Percentiles rank a stretch among this genome's conserved stretches.
Evolutionary conservation across 1,140 invertebrate species (phyloP).

Genomic region (Argopecten irradians): DNA sequence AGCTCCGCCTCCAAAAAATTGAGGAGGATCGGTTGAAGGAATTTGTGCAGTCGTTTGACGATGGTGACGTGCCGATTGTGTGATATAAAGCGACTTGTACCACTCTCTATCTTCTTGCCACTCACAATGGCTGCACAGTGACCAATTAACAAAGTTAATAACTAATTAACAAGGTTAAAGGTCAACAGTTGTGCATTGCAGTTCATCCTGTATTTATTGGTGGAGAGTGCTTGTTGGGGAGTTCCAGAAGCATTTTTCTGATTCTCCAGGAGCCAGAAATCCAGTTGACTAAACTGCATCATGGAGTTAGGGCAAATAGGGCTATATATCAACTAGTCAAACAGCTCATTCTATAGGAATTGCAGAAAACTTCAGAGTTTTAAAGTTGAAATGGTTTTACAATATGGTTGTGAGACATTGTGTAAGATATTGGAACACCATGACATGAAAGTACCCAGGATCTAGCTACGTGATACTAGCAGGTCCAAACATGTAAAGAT

Average conservation of each 20-base stretch:
- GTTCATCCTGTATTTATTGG: neutral
- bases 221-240: neutral
- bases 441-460: no score
- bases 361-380: neutral
- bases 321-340: neutral
- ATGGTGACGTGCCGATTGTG: neutral
- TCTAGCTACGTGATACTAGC: no score
- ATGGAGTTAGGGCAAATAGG: neutral
- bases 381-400: neutral
- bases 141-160: neutral
- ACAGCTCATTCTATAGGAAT: neutral
- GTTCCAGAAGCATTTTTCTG: neutral
- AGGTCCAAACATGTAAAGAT: no score
- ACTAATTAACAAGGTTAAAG: neutral
- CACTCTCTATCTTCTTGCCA: neutral
- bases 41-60: constrained; percentile 18
- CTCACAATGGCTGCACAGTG: neutral
- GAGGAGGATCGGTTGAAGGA: neutral
- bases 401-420: neutral
- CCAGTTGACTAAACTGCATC: neutral
- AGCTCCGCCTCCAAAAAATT: constrained; percentile 47
- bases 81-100: neutral
- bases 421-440: no score
- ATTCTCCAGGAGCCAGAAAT: neutral
- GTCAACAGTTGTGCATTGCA: neutral